phyloP scores from a whole-genome alignment of 2,888 invertebrate genomes.

The Netelia melanura region DNA sequence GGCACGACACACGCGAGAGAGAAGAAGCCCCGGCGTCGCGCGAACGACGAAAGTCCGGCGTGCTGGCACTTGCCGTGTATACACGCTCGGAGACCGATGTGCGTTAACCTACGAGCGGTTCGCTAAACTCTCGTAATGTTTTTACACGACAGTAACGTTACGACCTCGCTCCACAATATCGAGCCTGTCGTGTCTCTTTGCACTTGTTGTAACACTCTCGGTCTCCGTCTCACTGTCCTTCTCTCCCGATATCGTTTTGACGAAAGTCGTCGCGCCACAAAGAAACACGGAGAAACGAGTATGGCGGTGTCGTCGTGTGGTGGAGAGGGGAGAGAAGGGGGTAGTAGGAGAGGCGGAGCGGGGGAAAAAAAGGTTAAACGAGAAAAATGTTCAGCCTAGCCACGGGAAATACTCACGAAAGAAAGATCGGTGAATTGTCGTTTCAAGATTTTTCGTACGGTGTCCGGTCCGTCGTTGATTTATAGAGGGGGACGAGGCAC shows the following conservation, averaged over 20 bases:
- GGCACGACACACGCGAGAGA: too few relatives aligned
- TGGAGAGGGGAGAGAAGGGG: neutral
- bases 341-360: neutral
- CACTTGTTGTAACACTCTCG: neutral
- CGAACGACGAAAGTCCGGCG: too few relatives aligned
- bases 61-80: too few relatives aligned
- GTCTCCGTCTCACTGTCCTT: too few relatives aligned
- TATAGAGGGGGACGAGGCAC: constrained; percentile 30
- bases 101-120: too few relatives aligned
- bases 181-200: neutral
- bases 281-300: too few relatives aligned
- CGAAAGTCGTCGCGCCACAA: too few relatives aligned
- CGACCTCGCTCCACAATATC: constrained; percentile 48
- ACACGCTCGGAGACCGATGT: too few relatives aligned
- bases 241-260: too few relatives aligned
- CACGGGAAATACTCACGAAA: constrained; percentile 4
- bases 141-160: neutral
- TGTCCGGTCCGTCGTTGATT: too few relatives aligned
- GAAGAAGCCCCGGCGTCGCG: too few relatives aligned
- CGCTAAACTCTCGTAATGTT: constrained; percentile 27
- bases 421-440: neutral
- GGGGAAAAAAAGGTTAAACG: neutral
- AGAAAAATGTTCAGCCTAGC: neutral
- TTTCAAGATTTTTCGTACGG: too few relatives aligned
- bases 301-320: neutral